Evolutionary conservation across 2,888 invertebrate genomes (phyloP).

Genomic region (Germaria angustata): DNA sequence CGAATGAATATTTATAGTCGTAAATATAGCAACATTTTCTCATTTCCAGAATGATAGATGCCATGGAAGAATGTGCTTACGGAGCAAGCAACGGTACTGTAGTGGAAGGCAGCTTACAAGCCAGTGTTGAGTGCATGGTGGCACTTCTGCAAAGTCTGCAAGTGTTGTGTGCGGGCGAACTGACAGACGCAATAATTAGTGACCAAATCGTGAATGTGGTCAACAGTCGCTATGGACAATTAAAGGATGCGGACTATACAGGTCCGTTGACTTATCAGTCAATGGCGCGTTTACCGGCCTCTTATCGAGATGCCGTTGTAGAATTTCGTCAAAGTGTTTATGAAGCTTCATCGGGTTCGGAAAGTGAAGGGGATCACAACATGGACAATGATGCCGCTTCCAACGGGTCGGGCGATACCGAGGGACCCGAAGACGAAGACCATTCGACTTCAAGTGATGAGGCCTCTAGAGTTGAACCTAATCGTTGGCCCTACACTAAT

Average conservation of each 20-base stretch:
- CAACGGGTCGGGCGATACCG: slow-evolving; percentile 86
- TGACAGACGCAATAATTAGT: slow-evolving; percentile 82
- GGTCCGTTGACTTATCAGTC: slow-evolving; percentile 93
- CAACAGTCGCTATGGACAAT: slow-evolving; percentile 84
- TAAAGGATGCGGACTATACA: slow-evolving; percentile 89
- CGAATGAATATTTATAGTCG: background rate
- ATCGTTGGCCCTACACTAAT: slow-evolving; percentile 80
- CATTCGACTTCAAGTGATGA: slow-evolving; percentile 81
- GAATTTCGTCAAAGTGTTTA: slow-evolving; percentile 85
- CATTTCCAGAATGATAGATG: slow-evolving; percentile 90
- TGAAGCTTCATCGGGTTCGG: slow-evolving; percentile 82
- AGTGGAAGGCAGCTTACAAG: slow-evolving; percentile 87
- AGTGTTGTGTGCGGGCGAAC: slow-evolving; percentile 88
- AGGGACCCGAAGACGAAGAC: slow-evolving; percentile 86
- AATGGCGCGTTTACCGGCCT: slow-evolving; percentile 89
- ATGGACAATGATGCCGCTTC: slow-evolving; percentile 86
- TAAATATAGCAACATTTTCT: background rate
- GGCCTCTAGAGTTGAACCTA: slow-evolving; percentile 77
- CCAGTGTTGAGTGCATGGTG: slow-evolving; percentile 91
- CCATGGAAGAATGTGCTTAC: slow-evolving; percentile 94
- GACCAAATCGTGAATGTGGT: slow-evolving; percentile 83
- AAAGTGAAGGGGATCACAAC: slow-evolving; percentile 87
- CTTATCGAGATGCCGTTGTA: slow-evolving; percentile 88
- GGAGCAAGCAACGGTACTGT: slow-evolving; percentile 84
- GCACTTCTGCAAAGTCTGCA: slow-evolving; percentile 91